A percentile compares a stretch with the other conserved stretches of the same genome.
phyloP scores from a whole-genome alignment of 2,797 vertebrate genomes.

The Bradypus variegatus region DNA sequence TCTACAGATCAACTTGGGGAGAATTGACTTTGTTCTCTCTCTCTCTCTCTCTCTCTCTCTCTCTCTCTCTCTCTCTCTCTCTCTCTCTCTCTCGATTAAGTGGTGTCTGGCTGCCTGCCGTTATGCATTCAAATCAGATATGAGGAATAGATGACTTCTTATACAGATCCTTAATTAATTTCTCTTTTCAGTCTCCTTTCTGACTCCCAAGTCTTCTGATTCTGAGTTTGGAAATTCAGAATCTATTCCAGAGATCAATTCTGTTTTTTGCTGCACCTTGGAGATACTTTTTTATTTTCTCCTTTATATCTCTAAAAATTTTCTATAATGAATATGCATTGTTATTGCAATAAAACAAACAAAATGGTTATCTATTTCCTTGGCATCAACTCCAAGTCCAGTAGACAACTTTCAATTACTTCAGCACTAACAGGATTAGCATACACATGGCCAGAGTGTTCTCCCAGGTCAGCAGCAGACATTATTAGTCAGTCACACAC shows the following conservation, averaged over 20 bases:
- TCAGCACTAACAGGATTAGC: background rate
- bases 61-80: too few species aligned
- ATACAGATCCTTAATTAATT: background rate
- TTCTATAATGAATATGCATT: background rate
- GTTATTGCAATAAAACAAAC: background rate
- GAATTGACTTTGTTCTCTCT: background rate
- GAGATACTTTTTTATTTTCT: slow-evolving; percentile 7
- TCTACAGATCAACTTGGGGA: background rate
- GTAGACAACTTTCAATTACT: background rate
- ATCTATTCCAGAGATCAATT: background rate
- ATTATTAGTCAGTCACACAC: background rate
- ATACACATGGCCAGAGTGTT: accelerated
- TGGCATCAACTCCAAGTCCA: background rate
- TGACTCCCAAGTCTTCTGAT: background rate
- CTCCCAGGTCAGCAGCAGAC: background rate
- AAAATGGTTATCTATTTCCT: background rate
- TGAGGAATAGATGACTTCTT: background rate
- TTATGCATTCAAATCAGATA: background rate
- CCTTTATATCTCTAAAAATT: background rate
- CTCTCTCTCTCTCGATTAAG: background rate
- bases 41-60: background rate
- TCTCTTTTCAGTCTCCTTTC: background rate
- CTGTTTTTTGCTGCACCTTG: background rate
- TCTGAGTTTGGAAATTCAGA: background rate
- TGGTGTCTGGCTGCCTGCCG: background rate